phyloP scores from a whole-genome alignment of 2,797 vertebrate species.

The Acanthopagrus latus region DNA sequence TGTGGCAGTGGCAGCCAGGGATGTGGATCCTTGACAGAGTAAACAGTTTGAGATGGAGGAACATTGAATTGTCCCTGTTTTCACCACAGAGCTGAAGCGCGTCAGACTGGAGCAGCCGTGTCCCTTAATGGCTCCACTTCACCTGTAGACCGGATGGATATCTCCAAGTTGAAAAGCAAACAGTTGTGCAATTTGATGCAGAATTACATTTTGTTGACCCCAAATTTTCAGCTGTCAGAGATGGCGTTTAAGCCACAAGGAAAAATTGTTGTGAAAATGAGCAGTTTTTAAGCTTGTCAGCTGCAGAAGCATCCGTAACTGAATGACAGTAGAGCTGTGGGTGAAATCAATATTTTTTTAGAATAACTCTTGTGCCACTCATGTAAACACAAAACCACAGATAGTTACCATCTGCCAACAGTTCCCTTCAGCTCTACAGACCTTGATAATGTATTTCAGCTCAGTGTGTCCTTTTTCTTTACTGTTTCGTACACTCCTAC shows the following conservation, averaged over 20 bases:
- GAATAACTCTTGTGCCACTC: neutral
- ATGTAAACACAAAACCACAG: neutral
- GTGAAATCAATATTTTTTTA: conserved; percentile 12
- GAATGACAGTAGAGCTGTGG: neutral
- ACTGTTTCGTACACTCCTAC: neutral
- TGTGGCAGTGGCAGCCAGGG: conserved; percentile 42
- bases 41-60: conserved; percentile 54
- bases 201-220: neutral
- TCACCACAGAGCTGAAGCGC: conserved; percentile 23
- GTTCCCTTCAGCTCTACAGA: neutral
- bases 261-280: conserved; percentile 5
- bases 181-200: conserved; percentile 1
- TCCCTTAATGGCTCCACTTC: conserved; percentile 45
- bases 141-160: conserved; percentile 37
- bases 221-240: neutral
- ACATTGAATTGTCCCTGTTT: conserved; percentile 37
- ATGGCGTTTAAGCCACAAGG: neutral
- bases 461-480: neutral
- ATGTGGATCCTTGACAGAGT: conserved; percentile 54
- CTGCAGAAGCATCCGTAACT: neutral
- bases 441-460: neutral
- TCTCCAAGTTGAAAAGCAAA: conserved; percentile 26
- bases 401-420: neutral
- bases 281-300: neutral
- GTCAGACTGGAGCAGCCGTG: conserved; percentile 39